phyloP scores from a whole-genome alignment of 2,888 invertebrate species.

The Ormyrus rosae region DNA sequence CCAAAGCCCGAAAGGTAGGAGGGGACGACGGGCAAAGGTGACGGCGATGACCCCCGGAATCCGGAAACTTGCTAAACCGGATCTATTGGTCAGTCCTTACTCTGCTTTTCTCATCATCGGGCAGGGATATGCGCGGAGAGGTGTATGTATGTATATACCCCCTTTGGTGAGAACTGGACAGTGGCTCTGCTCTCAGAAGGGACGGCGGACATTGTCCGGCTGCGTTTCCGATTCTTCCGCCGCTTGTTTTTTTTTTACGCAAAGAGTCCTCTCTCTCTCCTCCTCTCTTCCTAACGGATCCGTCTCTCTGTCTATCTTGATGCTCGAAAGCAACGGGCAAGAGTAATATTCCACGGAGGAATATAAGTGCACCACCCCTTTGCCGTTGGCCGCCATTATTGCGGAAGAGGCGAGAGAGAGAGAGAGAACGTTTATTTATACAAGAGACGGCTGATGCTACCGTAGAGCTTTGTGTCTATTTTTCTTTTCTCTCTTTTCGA shows the following conservation, averaged over 20 bases:
- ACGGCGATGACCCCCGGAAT: conserved; percentile 64
- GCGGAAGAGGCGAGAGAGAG: conserved; percentile 10
- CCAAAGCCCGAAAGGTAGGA: background rate
- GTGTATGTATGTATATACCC: conserved; percentile 54
- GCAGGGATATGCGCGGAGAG: conserved; percentile 7
- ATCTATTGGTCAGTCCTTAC: conserved; percentile 74
- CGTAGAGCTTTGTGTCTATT: background rate
- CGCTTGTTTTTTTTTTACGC: conserved; percentile 19
- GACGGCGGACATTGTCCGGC: conserved; percentile 52
- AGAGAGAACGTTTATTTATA: background rate
- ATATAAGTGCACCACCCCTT: conserved; percentile 13
- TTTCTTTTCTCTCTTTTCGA: conserved; percentile 1
- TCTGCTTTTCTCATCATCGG: conserved; percentile 42
- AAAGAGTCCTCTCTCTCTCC: background rate
- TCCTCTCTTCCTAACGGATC: conserved; percentile 9
- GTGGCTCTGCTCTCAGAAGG: conserved; percentile 66
- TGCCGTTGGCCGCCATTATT: conserved; percentile 1
- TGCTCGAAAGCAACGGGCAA: conserved; percentile 34
- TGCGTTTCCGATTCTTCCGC: conserved; percentile 48
- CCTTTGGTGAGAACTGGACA: conserved; percentile 73
- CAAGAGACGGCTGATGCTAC: background rate
- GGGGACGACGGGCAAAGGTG: conserved; percentile 20
- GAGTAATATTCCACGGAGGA: conserved; percentile 36
- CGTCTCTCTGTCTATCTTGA: conserved; percentile 17
- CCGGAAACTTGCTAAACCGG: conserved; percentile 76